A percentile compares a stretch with the other conserved stretches of the same genome.
These are phyloP conservation scores for Lottia gigantea DNA, from an alignment of 2,888 invertebrate genomes.

Conservation along the genomic window DNA sequence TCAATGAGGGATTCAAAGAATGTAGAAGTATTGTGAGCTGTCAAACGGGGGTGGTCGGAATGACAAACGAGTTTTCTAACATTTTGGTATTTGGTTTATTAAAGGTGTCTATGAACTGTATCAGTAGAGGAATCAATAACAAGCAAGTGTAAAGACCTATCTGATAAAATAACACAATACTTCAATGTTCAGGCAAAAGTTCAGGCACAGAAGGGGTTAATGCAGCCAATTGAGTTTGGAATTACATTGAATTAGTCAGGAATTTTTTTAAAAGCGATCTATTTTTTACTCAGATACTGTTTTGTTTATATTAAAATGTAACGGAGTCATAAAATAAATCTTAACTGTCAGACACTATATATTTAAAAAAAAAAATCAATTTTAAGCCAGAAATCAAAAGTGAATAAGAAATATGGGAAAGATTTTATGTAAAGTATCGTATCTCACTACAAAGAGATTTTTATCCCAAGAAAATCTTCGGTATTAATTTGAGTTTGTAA, in stretches of 20 bases:
- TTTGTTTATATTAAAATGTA: too few relatives aligned
- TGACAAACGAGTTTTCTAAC: slow-evolving; percentile 8
- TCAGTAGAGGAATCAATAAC: neutral
- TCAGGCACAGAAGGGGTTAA: neutral
- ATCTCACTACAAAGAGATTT: neutral
- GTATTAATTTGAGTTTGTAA: neutral
- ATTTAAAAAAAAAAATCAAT: too few relatives aligned
- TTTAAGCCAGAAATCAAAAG: too few relatives aligned
- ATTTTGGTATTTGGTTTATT: neutral
- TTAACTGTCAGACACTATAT: too few relatives aligned
- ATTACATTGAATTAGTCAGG: too few relatives aligned
- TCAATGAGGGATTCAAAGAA: neutral
- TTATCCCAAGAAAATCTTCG: slow-evolving; percentile 1
- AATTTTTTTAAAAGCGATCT: too few relatives aligned
- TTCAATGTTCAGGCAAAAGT: neutral
- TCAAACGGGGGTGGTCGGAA: slow-evolving; percentile 7
- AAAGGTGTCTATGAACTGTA: neutral
- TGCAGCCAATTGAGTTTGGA: too few relatives aligned
- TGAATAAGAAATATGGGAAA: neutral
- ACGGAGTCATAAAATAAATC: too few relatives aligned
- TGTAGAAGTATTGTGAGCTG: neutral
- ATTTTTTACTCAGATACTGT: too few relatives aligned
- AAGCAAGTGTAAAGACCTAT: slow-evolving; percentile 3
- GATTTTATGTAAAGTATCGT: neutral
- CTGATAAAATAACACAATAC: slow-evolving; percentile 8